Evolutionary conservation across 2,888 invertebrate species (phyloP).

Genomic region (Maniola hyperantus): DNA sequence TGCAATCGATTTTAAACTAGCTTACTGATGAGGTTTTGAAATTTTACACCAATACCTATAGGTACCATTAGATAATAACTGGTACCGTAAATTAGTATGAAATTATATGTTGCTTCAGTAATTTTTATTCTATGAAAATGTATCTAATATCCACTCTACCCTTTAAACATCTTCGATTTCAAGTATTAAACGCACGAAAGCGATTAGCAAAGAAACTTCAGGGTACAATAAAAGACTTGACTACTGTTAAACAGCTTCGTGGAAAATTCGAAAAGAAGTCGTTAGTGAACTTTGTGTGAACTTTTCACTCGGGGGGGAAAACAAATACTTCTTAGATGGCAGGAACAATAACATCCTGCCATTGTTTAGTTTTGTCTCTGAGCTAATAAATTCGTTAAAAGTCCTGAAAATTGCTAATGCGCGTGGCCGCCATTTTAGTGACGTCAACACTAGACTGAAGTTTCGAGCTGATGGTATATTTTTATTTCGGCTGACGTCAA

Average conservation of each 20-base stretch:
- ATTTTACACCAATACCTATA: no score
- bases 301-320: slow-evolving; percentile 59
- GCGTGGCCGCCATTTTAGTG: no score
- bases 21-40: no score
- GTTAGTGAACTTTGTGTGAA: slow-evolving; percentile 71
- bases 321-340: slow-evolving; percentile 70
- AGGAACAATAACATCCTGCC: slow-evolving; percentile 61
- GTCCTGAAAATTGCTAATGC: no score
- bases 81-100: no score
- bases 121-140: not conserved
- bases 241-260: slow-evolving; percentile 69
- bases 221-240: slow-evolving; percentile 59
- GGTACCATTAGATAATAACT: no score
- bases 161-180: slow-evolving; percentile 29
- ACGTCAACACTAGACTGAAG: no score
- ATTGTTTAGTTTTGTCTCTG: slow-evolving; percentile 48
- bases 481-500: no score
- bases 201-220: slow-evolving; percentile 46
- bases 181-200: slow-evolving; percentile 44
- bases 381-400: slow-evolving; percentile 27
- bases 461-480: no score
- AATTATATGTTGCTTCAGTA: no score
- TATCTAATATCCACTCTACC: not conserved
- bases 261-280: slow-evolving; percentile 75
- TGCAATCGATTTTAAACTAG: no score